A percentile compares a stretch with the other conserved stretches of the same genome.
Conservation (phyloP, 2,888 invertebrate species). For the Phengaris arion region DNA sequence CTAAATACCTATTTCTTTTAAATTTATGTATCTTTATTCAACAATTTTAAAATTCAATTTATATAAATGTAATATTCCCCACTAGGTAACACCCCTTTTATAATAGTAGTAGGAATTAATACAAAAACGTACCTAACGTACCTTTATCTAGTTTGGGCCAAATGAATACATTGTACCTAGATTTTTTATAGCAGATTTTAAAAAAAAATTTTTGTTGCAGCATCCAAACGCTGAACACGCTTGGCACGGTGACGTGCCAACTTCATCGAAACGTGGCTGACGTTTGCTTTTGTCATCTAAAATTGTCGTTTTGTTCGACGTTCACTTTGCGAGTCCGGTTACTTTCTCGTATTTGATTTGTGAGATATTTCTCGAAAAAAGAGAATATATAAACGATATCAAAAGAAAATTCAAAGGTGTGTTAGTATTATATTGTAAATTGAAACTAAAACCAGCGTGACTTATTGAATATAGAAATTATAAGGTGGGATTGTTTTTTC, state of each 20-base stretch:
- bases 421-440: constrained; percentile 24
- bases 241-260: constrained; percentile 63
- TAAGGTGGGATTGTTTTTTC: constrained; percentile 44
- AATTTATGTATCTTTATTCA: too few species aligned
- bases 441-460: neutral
- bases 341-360: constrained; percentile 10
- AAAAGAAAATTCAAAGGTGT: constrained; percentile 19
- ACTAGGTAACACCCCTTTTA: too few species aligned
- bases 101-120: too few species aligned
- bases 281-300: constrained; percentile 51
- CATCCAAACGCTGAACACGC: constrained; percentile 48
- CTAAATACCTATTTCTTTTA: too few species aligned
- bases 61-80: too few species aligned
- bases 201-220: constrained; percentile 25
- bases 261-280: constrained; percentile 74
- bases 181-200: too few species aligned
- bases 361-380: constrained; percentile 13
- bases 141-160: too few species aligned
- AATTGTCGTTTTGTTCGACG: constrained; percentile 48
- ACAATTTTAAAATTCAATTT: too few species aligned
- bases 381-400: neutral
- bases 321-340: constrained; percentile 33
- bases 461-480: neutral
- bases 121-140: too few species aligned
- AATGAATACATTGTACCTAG: too few species aligned